Base-by-base conservation (phyloP, 2,888 invertebrate genomes). In the Isotomurus palustris region DNA sequence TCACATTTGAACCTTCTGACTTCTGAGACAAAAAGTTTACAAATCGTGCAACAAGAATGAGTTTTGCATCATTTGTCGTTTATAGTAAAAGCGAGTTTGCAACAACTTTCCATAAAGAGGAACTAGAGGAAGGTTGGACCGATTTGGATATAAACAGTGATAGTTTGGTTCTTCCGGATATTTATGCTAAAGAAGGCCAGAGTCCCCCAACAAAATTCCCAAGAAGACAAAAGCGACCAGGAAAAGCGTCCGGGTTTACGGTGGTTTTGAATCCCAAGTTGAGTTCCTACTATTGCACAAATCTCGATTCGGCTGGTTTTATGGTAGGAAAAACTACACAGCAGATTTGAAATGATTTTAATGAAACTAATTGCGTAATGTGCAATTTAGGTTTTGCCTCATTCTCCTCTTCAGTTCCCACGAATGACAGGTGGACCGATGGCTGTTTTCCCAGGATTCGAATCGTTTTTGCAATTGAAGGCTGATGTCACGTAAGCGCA, bases 251-350 rank as follows among this genome's bases (percentile, higher is more conserved):
- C 14, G 70, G 70, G 2, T 47, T 70, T 14, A 64, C 68, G 1
- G 44, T 70, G 22, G 49, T 70, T 0, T 48, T 70, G 3, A 58
- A 70, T 55, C 67, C 70, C 0, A 62, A 67, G 49, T 32, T 68
- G 19, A 53, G 63, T 2, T 60, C 67, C 19, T 70, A 70, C 47
- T 60, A 53, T 43, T 70, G 70, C 52, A 66, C 68, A 2, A 66
- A 62, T 28, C 60, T 64, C 12, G 69, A 68, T 22, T 55, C 59
- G 19, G 28, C 38, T 3, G 66, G 66, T 40, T 66, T 66, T 57
- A 51, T 57, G 36, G 62, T 65, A 50, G 19, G 32, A 32, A 32
- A 8, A 8, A 32, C 8, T 32, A 10, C 8, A 10, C 8, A 32
- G 14, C 32, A 32, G 14, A 8, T n/a, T 19, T 38, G 14, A 17